Conservation (phyloP, 1,140 invertebrate genomes). For the Trachymyrmex septentrionalis region DNA sequence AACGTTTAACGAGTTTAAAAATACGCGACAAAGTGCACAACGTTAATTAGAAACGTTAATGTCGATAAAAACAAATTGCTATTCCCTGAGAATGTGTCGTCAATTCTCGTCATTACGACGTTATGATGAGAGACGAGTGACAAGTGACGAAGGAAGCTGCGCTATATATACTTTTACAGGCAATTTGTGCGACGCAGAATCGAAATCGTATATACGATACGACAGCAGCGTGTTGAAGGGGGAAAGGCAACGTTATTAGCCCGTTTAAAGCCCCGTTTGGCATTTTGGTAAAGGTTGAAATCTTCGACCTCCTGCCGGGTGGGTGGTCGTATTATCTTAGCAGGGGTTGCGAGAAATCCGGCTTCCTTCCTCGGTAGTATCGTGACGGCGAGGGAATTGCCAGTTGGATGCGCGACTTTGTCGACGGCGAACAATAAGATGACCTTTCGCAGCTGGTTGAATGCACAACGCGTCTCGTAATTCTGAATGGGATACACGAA, state of each 20-base stretch:
- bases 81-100: not conserved
- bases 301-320: conserved; percentile 73
- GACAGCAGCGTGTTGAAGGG: conserved; percentile 40
- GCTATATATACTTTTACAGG: conserved; percentile 36
- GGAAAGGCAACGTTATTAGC: conserved; percentile 78
- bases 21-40: not conserved
- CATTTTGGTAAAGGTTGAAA: conserved; percentile 85
- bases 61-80: not conserved
- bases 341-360: conserved; percentile 68
- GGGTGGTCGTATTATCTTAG: conserved; percentile 74
- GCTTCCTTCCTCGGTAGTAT: conserved; percentile 54
- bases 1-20: conserved; percentile 18
- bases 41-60: not conserved
- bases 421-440: conserved; percentile 77
- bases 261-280: conserved; percentile 83
- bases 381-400: conserved; percentile 55
- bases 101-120: conserved; percentile 11
- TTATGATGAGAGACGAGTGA: conserved; percentile 39
- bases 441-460: conserved; percentile 78
- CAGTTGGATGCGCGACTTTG: conserved; percentile 64
- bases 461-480: conserved; percentile 9
- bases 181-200: conserved; percentile 71
- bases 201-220: conserved; percentile 57
- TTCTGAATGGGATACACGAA: conserved; percentile 1
- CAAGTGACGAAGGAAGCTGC: conserved; percentile 49